Base-by-base conservation (phyloP, 2,888 invertebrate genomes). In the Plagiodera versicolora region DNA sequence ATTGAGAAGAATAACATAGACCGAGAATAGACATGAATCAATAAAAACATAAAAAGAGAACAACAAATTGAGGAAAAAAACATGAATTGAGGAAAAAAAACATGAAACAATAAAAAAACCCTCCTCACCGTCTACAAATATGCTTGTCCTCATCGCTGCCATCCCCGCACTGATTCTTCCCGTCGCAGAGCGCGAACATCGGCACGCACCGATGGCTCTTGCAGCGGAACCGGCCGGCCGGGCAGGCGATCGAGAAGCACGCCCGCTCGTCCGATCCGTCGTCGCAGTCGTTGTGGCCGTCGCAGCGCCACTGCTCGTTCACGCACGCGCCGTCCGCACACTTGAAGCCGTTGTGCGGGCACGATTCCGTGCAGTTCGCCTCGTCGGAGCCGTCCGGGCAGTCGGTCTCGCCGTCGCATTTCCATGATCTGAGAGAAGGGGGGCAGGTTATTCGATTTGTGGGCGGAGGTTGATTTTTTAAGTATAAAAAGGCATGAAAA, bases 371-470 rank as follows among this genome's bases (percentile, higher is more conserved):
- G 74, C 94, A 94, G 72, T 85, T 86, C 67, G 83, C 82, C 82
- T 95, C 94, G 80, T 94, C 94, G 0, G 89, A 88, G 1, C 89
- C 90, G 80, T 94, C 94, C 2, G 85, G 83, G 77, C 94, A 94
- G 80, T 94, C 92, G 60, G 82, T 79, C 39, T 72, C 72, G 9
- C 70, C 70, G 53, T 72, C 72, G 49, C 70, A 72, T 54, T 65
- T 67, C 72, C 72, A 72, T 8, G 69, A 62, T 19, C 68, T 70
- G 44, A 19, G 1, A 4, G 14, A 24, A 5, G 24, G 6, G 3
- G 3, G 24, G n/a, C n/a, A n/a, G n/a, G n/a, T n/a, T n/a, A n/a
- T n/a, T n/a, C n/a, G n/a, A n/a, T n/a, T n/a, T n/a, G n/a, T n/a
- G n/a, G n/a, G n/a, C n/a, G n/a, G n/a, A n/a, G n/a, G n/a, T n/a